Conservation (phyloP, 2,797 vertebrate species). For the Sternotherus odoratus region DNA sequence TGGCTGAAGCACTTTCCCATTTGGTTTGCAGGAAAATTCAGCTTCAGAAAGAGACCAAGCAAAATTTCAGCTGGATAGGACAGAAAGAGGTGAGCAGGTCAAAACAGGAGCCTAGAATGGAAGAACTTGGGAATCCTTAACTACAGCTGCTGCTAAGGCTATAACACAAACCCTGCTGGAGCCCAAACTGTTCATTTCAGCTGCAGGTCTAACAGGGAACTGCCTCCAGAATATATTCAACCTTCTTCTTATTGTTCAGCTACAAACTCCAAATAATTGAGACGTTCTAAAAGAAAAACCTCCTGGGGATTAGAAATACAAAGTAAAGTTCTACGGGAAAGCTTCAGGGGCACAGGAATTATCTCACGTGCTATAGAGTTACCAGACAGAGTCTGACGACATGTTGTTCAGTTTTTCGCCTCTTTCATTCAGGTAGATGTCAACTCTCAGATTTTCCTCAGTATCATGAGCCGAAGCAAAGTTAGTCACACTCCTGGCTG, state of each 20-base stretch:
- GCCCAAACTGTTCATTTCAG: not conserved
- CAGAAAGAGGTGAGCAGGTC: not conserved
- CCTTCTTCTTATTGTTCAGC: not conserved
- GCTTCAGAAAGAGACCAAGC: not conserved
- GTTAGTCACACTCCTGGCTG: conserved; percentile 67
- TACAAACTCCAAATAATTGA: not conserved
- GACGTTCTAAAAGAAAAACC: not conserved
- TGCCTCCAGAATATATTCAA: not conserved
- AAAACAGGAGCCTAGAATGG: not conserved
- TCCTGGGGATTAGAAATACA: rapidly evolving
- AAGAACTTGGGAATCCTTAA: not conserved
- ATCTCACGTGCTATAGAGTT: not conserved
- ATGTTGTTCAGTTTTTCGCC: conserved; percentile 51
- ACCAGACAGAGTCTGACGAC: conserved; percentile 77
- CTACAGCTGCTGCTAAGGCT: not conserved
- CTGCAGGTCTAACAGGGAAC: not conserved
- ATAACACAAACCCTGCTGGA: not conserved
- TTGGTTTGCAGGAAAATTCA: not conserved
- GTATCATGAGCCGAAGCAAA: conserved; percentile 76
- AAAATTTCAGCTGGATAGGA: not conserved
- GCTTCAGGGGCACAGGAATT: rapidly evolving
- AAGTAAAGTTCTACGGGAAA: rapidly evolving
- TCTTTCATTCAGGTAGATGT: conserved; percentile 61
- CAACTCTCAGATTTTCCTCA: conserved; percentile 74
- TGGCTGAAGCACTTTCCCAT: not conserved